Evolutionary conservation across 2,797 vertebrate species (phyloP).

Genomic region (Micromesistius poutassou): DNA sequence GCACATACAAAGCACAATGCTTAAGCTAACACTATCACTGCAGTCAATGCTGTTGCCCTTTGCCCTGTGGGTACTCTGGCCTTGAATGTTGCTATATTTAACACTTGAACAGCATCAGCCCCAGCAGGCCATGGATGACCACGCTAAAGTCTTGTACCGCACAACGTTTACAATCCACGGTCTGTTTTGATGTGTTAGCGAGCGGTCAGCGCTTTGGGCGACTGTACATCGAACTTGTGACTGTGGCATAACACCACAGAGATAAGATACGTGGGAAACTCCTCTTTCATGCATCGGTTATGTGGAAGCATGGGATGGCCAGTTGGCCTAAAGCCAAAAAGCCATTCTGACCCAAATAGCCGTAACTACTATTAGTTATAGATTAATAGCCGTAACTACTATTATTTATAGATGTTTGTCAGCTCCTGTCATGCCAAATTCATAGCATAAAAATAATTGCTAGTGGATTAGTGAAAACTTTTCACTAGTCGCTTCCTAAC

Average conservation of each 20-base stretch:
- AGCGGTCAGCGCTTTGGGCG: background rate
- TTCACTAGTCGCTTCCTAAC: background rate
- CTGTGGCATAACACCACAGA: background rate
- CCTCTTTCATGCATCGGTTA: background rate
- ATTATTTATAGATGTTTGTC: background rate
- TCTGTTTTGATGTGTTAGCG: background rate
- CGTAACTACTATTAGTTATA: background rate
- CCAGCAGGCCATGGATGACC: background rate
- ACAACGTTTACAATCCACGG: background rate
- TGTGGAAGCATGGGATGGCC: background rate
- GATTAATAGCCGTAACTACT: background rate
- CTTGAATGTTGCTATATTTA: background rate
- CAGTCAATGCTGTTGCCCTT: constrained; percentile 3
- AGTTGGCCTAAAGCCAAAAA: background rate
- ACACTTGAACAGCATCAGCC: background rate
- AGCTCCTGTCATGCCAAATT: background rate
- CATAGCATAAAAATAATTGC: background rate
- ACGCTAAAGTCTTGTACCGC: background rate
- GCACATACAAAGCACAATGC: background rate
- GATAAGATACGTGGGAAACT: background rate
- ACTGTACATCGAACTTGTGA: background rate
- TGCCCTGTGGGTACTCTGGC: background rate
- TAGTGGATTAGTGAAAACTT: background rate
- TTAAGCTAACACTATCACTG: background rate
- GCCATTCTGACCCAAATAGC: background rate